Evolutionary conservation across 2,888 invertebrate genomes (phyloP), one percentile per base, ranked within the genome.

Genomic region (Kuschelorhynchus macadamiae): DNA sequence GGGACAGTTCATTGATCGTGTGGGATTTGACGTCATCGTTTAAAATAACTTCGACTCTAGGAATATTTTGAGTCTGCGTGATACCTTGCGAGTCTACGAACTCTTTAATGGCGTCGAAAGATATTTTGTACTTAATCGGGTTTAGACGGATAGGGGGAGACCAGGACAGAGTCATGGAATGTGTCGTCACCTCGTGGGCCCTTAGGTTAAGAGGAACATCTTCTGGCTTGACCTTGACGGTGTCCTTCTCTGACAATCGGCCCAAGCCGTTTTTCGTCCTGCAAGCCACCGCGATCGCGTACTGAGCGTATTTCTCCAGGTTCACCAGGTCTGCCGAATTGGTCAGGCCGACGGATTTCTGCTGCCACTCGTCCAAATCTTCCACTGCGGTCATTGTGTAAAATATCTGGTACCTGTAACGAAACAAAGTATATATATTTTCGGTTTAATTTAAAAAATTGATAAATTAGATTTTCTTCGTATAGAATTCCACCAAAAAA

Each of bases 31-130:
- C 87, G 60, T 90, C 89, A 33, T 92, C 90, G 74, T 91, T 91
- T 11, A 95, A 85, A 17, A 90, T 86, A 39, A 94, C 90, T 78
- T 91, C 90, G 36, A 89, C 88, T 74, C 90, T 88, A 1, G 91
- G 90, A 52, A 95, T 91, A 74, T 90, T 90, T 81, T 93, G 93
- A 0, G 92, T 93, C 83, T 96, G 96, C 0, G 95, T 94, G 82
- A 95, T 93, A 44, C 96, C 96, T 80, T 96, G 93, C 0, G 95
- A 95, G 83, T 97, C 96, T 12, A 95, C 94, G 81, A 96, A 97
- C 79, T 95, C 95, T 84, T 97, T 97, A 77, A 95, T 90, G 0
- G 96, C 95, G 82, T 95, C 95, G 81, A 93, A 97, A 1, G 95
- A 93, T 75, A 96, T 92, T 86, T 93, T 94, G 85, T 95, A 96